phyloP scores from a whole-genome alignment of 2,797 vertebrate species.

The Mormyrops attenuatus region DNA sequence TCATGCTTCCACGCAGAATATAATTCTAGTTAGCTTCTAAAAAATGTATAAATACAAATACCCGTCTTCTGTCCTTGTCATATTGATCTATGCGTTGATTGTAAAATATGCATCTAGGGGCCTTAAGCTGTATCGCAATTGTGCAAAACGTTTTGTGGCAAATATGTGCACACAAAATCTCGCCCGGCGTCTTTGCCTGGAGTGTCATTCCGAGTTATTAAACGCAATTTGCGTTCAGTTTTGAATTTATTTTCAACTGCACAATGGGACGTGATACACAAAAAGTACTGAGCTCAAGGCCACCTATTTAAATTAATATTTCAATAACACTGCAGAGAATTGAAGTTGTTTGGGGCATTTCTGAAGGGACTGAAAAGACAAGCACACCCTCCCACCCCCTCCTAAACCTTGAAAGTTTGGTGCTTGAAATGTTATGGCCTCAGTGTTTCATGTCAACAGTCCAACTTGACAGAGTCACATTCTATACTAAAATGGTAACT shows the following conservation, averaged over 20 bases:
- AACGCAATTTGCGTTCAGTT: constrained; percentile 34
- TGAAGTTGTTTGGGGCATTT: constrained; percentile 26
- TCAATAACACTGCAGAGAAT: constrained; percentile 31
- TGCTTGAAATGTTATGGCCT: constrained; percentile 27
- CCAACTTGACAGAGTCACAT: neutral
- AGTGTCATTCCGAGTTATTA: constrained; percentile 35
- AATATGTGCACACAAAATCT: neutral
- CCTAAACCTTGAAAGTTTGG: constrained; percentile 53
- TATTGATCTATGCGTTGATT: constrained; percentile 19
- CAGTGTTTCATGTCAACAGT: constrained; percentile 11
- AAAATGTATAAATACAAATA: constrained; percentile 27
- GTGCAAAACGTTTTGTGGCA: constrained; percentile 1
- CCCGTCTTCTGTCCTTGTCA: constrained; percentile 27
- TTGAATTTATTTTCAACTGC: constrained; percentile 31
- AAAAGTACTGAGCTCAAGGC: constrained; percentile 33
- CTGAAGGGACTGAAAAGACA: constrained; percentile 43
- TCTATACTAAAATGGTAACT: neutral
- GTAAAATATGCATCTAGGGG: constrained; percentile 6
- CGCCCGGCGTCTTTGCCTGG: constrained; percentile 6
- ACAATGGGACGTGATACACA: constrained; percentile 26
- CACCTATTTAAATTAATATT: constrained; percentile 38
- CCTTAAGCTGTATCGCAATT: constrained; percentile 9
- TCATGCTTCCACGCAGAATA: neutral
- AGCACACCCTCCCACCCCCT: constrained; percentile 27
- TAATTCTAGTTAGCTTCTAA: neutral